phyloP scores from a whole-genome alignment of 2,797 vertebrate species.

The Propithecus deckenii region DNA sequence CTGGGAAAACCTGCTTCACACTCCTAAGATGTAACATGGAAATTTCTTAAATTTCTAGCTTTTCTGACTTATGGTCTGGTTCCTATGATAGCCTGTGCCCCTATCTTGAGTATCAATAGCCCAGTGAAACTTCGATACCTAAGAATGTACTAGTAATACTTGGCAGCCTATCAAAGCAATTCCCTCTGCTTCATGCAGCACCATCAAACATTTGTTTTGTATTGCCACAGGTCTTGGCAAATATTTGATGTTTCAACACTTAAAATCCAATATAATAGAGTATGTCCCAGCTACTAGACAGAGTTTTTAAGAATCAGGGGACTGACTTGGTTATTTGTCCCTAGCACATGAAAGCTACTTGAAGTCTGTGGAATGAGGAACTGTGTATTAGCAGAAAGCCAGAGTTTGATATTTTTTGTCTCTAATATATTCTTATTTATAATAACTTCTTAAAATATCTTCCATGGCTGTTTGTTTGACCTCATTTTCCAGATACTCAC shows the following conservation, averaged over 20 bases:
- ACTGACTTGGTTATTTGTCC: neutral
- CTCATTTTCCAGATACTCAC: neutral
- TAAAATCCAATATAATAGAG: slow-evolving; percentile 21
- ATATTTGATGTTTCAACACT: neutral
- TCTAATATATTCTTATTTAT: neutral
- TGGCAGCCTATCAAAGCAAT: neutral
- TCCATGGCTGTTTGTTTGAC: neutral
- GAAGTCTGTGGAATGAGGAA: neutral
- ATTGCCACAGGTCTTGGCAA: neutral
- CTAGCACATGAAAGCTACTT: neutral
- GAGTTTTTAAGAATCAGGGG: neutral
- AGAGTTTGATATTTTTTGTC: neutral
- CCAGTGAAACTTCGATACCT: neutral
- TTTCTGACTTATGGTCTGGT: neutral
- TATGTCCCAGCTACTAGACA: neutral
- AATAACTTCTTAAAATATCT: neutral
- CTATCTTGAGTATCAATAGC: neutral
- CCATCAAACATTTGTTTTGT: neutral
- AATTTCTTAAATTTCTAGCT: neutral
- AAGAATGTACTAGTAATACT: neutral
- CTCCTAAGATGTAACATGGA: neutral
- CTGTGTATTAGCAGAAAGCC: neutral
- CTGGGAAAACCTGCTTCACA: neutral
- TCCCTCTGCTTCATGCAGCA: neutral
- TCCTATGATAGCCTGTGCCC: neutral